Conservation (phyloP, 37 sponge, comb jelly and placozoan genomes). For the Halichondria panicea region DNA sequence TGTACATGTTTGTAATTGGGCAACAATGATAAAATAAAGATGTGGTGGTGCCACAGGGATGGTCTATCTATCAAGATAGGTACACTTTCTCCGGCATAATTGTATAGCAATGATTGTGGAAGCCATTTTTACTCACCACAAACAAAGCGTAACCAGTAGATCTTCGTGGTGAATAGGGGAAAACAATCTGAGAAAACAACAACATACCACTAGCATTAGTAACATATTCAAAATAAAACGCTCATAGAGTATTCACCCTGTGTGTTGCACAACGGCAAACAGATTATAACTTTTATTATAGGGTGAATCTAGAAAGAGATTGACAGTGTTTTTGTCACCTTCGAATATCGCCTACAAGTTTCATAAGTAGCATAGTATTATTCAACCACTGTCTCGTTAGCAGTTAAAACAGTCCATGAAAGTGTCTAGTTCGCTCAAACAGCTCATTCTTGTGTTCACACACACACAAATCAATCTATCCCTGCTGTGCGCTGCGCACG, state of each 20-base stretch:
- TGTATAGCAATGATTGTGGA: not conserved
- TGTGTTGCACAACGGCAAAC: too few species aligned
- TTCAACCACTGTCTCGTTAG: too few species aligned
- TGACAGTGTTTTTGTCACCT: not conserved
- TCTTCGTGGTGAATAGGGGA: slow-evolving; percentile 48
- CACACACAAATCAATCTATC: too few species aligned
- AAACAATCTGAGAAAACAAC: slow-evolving; percentile 39
- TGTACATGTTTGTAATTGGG: not conserved
- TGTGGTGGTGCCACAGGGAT: not conserved
- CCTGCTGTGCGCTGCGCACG: too few species aligned
- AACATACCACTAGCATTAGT: not conserved
- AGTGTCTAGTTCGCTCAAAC: too few species aligned
- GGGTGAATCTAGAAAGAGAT: not conserved
- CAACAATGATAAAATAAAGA: not conserved
- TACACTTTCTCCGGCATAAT: not conserved
- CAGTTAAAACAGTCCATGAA: too few species aligned
- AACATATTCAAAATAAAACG: not conserved
- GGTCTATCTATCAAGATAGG: too few species aligned
- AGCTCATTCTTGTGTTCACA: too few species aligned
- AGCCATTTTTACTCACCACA: slow-evolving; percentile 24
- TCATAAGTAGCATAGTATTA: too few species aligned
- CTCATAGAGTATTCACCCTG: too few species aligned
- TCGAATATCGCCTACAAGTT: too few species aligned
- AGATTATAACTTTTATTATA: too few species aligned
- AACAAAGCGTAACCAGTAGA: slow-evolving; percentile 67